Percentiles rank a stretch among this genome's conserved stretches.
Conservation (phyloP, 1,140 invertebrate species). For the Lasaia peninsularis region DNA sequence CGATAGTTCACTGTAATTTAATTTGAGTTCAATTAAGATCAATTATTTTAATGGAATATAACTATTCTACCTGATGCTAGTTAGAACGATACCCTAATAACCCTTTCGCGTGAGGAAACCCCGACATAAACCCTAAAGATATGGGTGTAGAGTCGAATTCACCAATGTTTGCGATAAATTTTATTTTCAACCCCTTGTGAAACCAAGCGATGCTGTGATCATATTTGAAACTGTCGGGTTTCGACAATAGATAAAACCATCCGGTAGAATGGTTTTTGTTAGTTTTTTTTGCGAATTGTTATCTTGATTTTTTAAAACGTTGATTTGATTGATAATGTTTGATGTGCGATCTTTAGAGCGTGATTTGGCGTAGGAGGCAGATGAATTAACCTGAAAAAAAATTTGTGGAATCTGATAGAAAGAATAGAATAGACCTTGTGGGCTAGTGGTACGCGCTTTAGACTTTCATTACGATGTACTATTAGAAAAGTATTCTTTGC, state of each 20-base stretch:
- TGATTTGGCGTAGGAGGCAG: too few species aligned
- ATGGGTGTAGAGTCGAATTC: background rate
- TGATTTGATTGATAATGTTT: too few species aligned
- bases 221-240: conserved; percentile 8
- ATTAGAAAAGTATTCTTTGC: too few species aligned
- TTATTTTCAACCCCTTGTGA: background rate
- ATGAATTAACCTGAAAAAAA: too few species aligned
- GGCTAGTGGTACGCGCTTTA: too few species aligned
- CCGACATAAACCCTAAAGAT: background rate
- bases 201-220: background rate
- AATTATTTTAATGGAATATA: background rate
- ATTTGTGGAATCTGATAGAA: too few species aligned
- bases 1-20: background rate
- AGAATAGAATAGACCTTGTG: too few species aligned
- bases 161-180: conserved; percentile 3
- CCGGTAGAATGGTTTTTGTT: background rate
- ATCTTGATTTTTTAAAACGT: background rate
- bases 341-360: too few species aligned
- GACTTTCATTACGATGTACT: too few species aligned
- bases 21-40: background rate
- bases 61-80: background rate
- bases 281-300: background rate
- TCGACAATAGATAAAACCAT: conserved; percentile 2
- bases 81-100: conserved; percentile 3
- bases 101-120: background rate